These are phyloP conservation scores for Chrysotoxum bicinctum DNA, from an alignment of 2,888 invertebrate species.

Conservation along the genomic window DNA sequence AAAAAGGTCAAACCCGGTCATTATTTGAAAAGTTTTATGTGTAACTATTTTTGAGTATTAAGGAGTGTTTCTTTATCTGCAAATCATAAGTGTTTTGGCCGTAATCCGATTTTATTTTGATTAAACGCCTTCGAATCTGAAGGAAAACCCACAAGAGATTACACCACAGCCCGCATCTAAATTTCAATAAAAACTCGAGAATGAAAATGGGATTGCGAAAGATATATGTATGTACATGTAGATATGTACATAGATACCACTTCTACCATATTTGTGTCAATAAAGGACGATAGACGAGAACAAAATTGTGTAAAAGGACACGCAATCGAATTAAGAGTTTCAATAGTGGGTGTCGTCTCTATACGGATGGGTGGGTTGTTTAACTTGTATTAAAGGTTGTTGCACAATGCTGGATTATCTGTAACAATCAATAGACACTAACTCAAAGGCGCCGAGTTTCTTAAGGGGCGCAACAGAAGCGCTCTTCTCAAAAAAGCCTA, in stretches of 20 bases:
- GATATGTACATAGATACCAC: background rate
- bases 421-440: background rate
- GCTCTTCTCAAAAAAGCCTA: no score
- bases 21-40: constrained; percentile 35
- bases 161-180: constrained; percentile 27
- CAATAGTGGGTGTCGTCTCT: constrained; percentile 8
- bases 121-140: constrained; percentile 53
- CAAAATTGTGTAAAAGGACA: constrained; percentile 3
- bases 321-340: constrained; percentile 61
- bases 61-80: background rate
- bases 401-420: background rate
- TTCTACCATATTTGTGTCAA: background rate
- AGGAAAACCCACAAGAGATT: constrained; percentile 29
- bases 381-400: background rate
- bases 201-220: background rate
- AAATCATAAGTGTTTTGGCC: constrained; percentile 16
- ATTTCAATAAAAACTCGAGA: constrained; percentile 10
- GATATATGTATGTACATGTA: background rate
- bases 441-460: background rate
- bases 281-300: background rate
- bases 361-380: constrained; percentile 21
- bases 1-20: constrained; percentile 38
- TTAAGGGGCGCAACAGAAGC: no score
- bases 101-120: constrained; percentile 59
- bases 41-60: background rate